Conservation (phyloP, 1,140 invertebrate genomes). For the Papilio polytes region DNA sequence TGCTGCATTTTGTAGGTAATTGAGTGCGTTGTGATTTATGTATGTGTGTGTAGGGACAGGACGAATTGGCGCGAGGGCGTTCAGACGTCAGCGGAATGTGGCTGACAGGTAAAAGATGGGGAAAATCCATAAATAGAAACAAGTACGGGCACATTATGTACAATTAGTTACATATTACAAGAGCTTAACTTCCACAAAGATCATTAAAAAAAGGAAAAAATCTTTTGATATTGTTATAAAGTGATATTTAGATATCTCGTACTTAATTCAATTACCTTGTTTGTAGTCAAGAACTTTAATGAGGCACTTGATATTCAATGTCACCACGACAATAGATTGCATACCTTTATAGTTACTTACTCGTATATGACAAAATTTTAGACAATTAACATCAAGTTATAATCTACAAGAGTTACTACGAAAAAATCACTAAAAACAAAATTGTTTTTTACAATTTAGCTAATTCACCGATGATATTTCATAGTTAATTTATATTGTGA, state of each 20-base stretch:
- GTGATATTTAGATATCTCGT: background rate
- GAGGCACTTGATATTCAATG: too few relatives aligned
- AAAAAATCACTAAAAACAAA: background rate
- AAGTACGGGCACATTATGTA: constrained; percentile 42
- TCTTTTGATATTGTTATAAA: background rate
- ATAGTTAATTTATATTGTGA: background rate
- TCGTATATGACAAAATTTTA: too few relatives aligned
- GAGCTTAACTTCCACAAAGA: background rate
- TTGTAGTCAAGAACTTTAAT: too few relatives aligned
- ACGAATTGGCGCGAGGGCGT: constrained; percentile 55
- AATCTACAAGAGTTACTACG: too few relatives aligned
- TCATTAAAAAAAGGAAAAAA: background rate
- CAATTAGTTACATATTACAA: constrained; percentile 31
- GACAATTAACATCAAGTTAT: too few relatives aligned
- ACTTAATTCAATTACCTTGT: background rate
- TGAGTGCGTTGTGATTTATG: constrained; percentile 37
- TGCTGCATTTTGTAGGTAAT: constrained; percentile 17
- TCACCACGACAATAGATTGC: too few relatives aligned
- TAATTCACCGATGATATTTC: background rate
- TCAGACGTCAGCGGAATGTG: constrained; percentile 48
- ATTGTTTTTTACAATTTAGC: too few relatives aligned
- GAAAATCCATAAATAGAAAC: constrained; percentile 49
- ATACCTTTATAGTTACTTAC: too few relatives aligned
- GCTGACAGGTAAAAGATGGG: constrained; percentile 55
- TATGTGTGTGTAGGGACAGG: constrained; percentile 46